These are phyloP conservation scores for Zosterops lateralis DNA, from an alignment of 2,113 vertebrate species.

Conservation along the genomic window DNA sequence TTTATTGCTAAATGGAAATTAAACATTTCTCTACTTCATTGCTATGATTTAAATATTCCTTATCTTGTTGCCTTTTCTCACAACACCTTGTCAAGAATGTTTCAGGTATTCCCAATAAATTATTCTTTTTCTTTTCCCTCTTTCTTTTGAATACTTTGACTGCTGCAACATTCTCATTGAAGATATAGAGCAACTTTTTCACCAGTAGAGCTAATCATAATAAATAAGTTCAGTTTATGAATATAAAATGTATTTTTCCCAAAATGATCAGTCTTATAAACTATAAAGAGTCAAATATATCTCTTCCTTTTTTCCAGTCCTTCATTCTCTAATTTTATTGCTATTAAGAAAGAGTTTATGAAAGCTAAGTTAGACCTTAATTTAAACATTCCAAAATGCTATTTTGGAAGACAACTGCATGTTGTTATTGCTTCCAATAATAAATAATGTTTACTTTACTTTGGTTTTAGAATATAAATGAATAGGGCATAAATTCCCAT, in stretches of 20 bases:
- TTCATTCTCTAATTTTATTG: background rate
- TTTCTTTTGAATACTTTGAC: background rate
- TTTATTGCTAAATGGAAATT: background rate
- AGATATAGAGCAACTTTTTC: background rate
- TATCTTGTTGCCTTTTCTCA: background rate
- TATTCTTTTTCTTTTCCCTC: background rate
- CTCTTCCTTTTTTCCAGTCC: background rate
- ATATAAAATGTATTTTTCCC: background rate
- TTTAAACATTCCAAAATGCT: background rate
- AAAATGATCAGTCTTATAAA: background rate
- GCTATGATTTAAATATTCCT: background rate
- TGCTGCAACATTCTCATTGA: background rate
- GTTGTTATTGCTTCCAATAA: background rate
- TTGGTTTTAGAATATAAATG: background rate
- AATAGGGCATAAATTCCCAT: background rate
- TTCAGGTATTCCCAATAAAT: background rate
- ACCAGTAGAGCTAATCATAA: background rate
- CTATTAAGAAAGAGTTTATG: background rate
- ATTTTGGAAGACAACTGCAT: background rate
- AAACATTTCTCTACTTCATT: background rate
- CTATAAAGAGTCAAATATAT: background rate
- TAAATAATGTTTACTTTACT: background rate
- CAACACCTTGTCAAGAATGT: background rate
- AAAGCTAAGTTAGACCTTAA: background rate
- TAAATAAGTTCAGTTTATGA: background rate